phyloP scores from a whole-genome alignment of 1,140 invertebrate genomes.

The Calliphora vicina region DNA sequence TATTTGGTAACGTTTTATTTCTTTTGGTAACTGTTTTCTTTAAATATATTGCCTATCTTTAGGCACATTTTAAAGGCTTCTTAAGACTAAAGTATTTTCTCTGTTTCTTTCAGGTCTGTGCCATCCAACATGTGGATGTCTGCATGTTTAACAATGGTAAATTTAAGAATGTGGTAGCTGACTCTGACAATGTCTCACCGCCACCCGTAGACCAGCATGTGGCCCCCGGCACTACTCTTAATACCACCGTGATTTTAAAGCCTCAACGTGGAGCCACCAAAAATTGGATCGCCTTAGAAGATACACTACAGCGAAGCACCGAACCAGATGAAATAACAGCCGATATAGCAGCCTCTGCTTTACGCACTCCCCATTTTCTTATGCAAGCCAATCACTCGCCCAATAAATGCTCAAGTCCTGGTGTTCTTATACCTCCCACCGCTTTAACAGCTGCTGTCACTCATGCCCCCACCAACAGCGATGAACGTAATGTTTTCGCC shows the following conservation, averaged over 20 bases:
- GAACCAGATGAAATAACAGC: constrained; percentile 60
- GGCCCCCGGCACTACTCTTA: constrained; percentile 69
- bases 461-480: constrained; percentile 55
- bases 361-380: constrained; percentile 54
- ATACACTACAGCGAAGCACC: constrained; percentile 57
- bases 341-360: constrained; percentile 57
- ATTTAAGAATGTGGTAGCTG: constrained; percentile 97
- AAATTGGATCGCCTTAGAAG: constrained; percentile 62
- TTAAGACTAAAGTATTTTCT: no score
- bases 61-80: no score
- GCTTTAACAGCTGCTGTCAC: not conserved
- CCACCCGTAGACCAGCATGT: constrained; percentile 63
- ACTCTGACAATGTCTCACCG: constrained; percentile 72
- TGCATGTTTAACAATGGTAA: constrained; percentile 99
- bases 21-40: no score
- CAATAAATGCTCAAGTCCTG: constrained; percentile 48
- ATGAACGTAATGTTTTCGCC: constrained; percentile 85
- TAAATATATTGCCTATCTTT: no score
- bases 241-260: constrained; percentile 72
- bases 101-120: constrained; percentile 71
- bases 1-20: no score
- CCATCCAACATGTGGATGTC: constrained; percentile 97
- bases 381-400: constrained; percentile 48
- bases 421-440: constrained; percentile 41
- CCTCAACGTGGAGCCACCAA: constrained; percentile 71